A percentile compares a stretch with the other conserved stretches of the same genome.
These are phyloP conservation scores for Sinosuthora webbiana DNA, from an alignment of 2,113 vertebrate genomes.

Conservation along the genomic window DNA sequence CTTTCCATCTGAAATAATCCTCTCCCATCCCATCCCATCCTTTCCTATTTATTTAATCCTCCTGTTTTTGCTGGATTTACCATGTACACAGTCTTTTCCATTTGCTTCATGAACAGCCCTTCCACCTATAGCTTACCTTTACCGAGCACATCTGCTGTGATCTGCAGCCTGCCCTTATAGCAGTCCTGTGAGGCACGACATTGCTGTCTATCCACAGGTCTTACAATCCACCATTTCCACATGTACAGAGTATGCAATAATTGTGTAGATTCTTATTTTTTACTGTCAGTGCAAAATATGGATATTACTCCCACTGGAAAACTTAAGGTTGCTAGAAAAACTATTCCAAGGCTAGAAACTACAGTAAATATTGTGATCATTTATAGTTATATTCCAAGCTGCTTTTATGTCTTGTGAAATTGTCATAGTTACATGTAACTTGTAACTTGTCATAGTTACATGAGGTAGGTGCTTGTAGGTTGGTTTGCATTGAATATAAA, in stretches of 20 bases:
- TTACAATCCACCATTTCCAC: not conserved
- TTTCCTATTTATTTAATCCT: not conserved
- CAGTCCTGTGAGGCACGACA: not conserved
- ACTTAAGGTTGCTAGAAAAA: not conserved
- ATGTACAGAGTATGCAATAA: not conserved
- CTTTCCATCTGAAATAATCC: not conserved
- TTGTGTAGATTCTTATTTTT: not conserved
- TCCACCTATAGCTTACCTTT: not conserved
- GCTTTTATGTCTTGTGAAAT: not conserved
- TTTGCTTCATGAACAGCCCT: not conserved
- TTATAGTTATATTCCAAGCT: not conserved
- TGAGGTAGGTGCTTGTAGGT: not conserved
- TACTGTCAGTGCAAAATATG: not conserved
- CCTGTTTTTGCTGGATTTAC: not conserved
- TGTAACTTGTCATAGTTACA: not conserved
- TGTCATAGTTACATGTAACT: not conserved
- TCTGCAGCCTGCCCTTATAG: not conserved
- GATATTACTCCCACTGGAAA: not conserved
- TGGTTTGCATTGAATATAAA: not conserved
- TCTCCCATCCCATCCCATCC: fast-evolving
- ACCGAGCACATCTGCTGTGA: not conserved
- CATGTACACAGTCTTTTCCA: not conserved
- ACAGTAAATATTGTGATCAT: not conserved
- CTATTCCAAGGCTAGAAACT: not conserved
- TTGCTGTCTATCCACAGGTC: not conserved